Percentiles rank a stretch among this genome's conserved stretches.
Conservation (phyloP, 2,888 invertebrate genomes). For the Oegoconia quadripuncta region DNA sequence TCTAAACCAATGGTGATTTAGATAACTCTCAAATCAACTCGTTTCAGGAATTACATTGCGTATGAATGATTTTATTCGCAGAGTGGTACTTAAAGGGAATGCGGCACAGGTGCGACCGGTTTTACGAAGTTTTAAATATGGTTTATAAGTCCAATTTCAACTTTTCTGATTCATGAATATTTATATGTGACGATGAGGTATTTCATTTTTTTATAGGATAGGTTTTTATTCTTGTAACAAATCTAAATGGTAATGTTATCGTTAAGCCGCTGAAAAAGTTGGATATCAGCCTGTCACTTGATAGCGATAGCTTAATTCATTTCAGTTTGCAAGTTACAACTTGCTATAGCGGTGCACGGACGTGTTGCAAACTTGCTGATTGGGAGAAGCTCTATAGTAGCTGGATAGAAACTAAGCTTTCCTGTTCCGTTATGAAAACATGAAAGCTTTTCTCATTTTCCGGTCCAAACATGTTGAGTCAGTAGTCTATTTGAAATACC, state of each 20-base stretch:
- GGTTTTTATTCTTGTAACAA: not conserved
- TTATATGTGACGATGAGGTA: conserved; percentile 29
- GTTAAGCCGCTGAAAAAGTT: not conserved
- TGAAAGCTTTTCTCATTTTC: conserved; percentile 15
- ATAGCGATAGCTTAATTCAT: conserved; percentile 26
- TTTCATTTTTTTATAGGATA: not conserved
- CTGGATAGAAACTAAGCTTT: conserved; percentile 23
- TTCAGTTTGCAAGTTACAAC: conserved; percentile 25
- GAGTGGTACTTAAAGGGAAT: conserved; percentile 6
- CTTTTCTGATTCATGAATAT: conserved; percentile 55
- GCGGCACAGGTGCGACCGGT: conserved; percentile 46
- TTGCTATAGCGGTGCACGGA: conserved; percentile 30
- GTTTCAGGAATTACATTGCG: conserved; percentile 16
- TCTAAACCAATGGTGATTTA: not conserved
- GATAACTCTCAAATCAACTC: conserved; percentile 11
- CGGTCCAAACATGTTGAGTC: conserved; percentile 2
- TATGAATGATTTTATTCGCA: conserved; percentile 9
- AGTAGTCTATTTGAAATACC: not conserved
- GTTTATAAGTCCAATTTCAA: conserved; percentile 59
- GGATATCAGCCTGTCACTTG: conserved; percentile 10
- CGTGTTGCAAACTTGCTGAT: conserved; percentile 29
- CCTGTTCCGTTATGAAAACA: conserved; percentile 18
- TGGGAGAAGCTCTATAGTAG: conserved; percentile 24
- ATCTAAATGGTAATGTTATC: not conserved
- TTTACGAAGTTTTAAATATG: conserved; percentile 48